phyloP scores from a whole-genome alignment of 1,140 invertebrate species.

The Anoplolepis gracilipes region DNA sequence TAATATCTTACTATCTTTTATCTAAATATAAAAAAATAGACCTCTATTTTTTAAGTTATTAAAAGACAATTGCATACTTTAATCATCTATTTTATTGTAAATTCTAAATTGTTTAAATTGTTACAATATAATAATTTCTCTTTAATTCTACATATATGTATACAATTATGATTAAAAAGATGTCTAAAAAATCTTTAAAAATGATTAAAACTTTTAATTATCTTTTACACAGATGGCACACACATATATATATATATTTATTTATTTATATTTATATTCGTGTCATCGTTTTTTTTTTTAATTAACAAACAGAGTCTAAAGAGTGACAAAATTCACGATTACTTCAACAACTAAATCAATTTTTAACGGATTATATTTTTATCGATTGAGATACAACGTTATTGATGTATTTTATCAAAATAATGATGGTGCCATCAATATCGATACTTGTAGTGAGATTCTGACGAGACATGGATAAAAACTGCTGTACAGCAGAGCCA shows the following conservation, averaged over 20 bases:
- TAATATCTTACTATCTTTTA: too few species aligned
- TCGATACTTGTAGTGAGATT: constrained; percentile 27
- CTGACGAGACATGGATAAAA: neutral
- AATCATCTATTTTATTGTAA: neutral
- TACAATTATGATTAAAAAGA: too few species aligned
- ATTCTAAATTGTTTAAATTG: neutral
- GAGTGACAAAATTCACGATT: neutral
- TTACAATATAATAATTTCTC: neutral
- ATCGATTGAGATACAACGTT: neutral
- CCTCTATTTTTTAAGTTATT: too few species aligned
- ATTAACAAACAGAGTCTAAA: neutral
- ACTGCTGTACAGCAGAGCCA: constrained; percentile 3
- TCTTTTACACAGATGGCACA: too few species aligned
- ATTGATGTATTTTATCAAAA: constrained; percentile 29
- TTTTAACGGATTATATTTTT: neutral
- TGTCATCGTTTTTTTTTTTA: neutral
- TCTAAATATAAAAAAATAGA: too few species aligned
- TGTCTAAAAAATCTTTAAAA: too few species aligned
- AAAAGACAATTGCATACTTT: neutral
- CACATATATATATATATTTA: too few species aligned
- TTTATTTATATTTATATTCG: too few species aligned
- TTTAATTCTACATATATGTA: too few species aligned
- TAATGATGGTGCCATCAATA: constrained; percentile 44
- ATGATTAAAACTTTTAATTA: too few species aligned
- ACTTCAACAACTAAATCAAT: neutral